Percentiles rank a stretch among this genome's conserved stretches.
These are phyloP conservation scores for Heliconius hermathena DNA, from an alignment of 1,140 invertebrate genomes.

Conservation along the genomic window DNA sequence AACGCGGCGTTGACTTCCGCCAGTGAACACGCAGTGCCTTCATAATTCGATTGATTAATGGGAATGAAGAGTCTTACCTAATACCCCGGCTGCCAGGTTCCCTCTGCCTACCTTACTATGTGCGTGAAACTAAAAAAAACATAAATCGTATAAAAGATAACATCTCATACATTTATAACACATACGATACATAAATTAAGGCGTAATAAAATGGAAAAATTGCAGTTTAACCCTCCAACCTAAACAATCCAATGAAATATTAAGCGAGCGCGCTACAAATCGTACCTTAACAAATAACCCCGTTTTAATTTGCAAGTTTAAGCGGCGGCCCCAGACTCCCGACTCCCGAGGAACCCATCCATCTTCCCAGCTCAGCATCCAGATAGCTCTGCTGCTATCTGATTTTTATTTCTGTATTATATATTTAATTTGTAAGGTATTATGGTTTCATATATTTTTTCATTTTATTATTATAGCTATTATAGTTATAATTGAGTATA, in stretches of 20 bases:
- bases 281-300: constrained; percentile 41
- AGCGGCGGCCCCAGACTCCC: constrained; percentile 23
- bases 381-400: constrained; percentile 22
- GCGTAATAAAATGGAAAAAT: constrained; percentile 21
- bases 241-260: constrained; percentile 34
- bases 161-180: constrained; percentile 6
- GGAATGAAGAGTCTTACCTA: too few relatives aligned
- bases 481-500: too few relatives aligned
- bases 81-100: too few relatives aligned
- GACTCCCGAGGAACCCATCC: constrained; percentile 33
- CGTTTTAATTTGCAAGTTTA: constrained; percentile 50
- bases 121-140: too few relatives aligned
- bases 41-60: too few relatives aligned
- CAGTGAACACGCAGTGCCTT: too few relatives aligned
- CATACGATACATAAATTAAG: background rate
- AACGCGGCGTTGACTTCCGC: too few relatives aligned
- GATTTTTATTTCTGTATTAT: constrained; percentile 4
- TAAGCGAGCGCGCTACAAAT: constrained; percentile 34
- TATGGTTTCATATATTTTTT: background rate
- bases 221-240: constrained; percentile 22
- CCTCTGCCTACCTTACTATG: too few relatives aligned
- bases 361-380: constrained; percentile 25
- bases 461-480: too few relatives aligned
- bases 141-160: background rate
- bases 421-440: background rate